Percentiles rank a stretch among this genome's conserved stretches.
Evolutionary conservation across 1,140 invertebrate species (phyloP).

Genomic region (Armadillidium nasatum): DNA sequence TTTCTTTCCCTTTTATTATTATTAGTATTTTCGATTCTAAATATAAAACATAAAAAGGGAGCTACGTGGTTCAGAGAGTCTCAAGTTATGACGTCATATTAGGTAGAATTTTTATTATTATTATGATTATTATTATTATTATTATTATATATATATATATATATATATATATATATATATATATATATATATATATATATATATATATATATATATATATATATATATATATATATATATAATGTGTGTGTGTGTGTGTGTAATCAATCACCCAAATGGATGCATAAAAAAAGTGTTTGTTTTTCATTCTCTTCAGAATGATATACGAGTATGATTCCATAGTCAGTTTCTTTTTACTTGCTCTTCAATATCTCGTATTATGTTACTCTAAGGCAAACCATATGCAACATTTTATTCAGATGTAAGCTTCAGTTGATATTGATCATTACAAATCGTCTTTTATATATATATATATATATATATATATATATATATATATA

Average conservation of each 20-base stretch:
- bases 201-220: neutral
- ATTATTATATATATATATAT: conserved; percentile 2
- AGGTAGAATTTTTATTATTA: neutral
- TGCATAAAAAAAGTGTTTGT: too few species aligned
- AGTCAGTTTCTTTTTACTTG: too few species aligned
- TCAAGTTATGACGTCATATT: neutral
- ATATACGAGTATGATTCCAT: too few species aligned
- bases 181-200: conserved; percentile 1
- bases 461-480: too few species aligned
- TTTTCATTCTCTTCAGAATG: too few species aligned
- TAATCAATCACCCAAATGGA: too few species aligned
- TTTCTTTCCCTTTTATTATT: neutral
- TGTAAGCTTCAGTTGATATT: too few species aligned
- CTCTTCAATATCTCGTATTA: too few species aligned
- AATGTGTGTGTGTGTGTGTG: neutral
- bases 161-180: conserved; percentile 1
- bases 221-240: conserved; percentile 1
- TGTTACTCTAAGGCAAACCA: too few species aligned
- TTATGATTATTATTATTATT: neutral
- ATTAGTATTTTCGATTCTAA: neutral
- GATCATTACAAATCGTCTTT: too few species aligned
- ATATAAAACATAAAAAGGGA: neutral
- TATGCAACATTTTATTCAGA: too few species aligned
- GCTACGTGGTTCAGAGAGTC: neutral
- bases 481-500: too few species aligned